Percentiles rank a stretch among this genome's conserved stretches.
Conservation (phyloP, 2,113 vertebrate species). For the Origma solitaria region DNA sequence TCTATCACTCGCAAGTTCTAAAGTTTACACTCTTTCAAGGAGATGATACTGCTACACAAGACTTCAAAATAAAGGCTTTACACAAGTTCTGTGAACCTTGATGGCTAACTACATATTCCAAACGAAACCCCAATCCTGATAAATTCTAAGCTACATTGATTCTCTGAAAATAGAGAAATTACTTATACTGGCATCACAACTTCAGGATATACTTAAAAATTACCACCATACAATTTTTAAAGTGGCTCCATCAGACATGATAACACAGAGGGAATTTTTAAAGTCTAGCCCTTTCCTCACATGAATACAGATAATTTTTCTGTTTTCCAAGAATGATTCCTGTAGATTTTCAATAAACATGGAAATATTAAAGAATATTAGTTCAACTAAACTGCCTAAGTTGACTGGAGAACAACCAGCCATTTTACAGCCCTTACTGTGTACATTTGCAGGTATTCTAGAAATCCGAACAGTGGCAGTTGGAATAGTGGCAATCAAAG, state of each 20-base stretch:
- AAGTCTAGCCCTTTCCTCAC: constrained; percentile 54
- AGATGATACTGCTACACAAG: constrained; percentile 3
- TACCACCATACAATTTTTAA: background rate
- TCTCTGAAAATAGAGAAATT: background rate
- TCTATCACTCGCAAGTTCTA: constrained; percentile 48
- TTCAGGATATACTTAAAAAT: background rate
- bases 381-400: constrained; percentile 28
- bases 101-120: background rate
- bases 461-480: constrained; percentile 97
- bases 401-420: background rate
- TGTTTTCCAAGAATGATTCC: constrained; percentile 60
- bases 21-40: constrained; percentile 40
- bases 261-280: background rate
- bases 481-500: constrained; percentile 94
- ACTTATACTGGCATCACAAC: background rate
- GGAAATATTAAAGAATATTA: constrained; percentile 51
- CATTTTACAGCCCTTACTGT: constrained; percentile 18
- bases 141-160: background rate
- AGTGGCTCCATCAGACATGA: background rate
- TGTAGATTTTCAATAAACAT: constrained; percentile 57
- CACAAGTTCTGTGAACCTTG: constrained; percentile 24
- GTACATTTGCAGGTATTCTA: constrained; percentile 87
- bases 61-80: constrained; percentile 35
- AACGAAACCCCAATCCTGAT: background rate
- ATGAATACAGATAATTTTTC: constrained; percentile 35